Percentiles rank a stretch among this genome's conserved stretches.
Conservation (phyloP, 1,140 invertebrate species). For the Drosophila orena region DNA sequence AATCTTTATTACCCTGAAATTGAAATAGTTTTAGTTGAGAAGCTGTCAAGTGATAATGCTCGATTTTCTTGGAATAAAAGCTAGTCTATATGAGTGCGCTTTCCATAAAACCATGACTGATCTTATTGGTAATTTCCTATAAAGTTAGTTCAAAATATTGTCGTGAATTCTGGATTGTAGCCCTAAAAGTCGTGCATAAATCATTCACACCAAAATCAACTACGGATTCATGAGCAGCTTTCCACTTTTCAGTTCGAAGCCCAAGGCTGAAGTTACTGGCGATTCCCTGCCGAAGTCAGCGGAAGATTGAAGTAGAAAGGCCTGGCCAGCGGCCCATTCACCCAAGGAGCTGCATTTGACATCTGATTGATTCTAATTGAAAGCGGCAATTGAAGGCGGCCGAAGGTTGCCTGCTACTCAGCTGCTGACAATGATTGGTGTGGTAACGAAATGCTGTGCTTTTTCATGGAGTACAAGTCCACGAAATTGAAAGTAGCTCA, state of each 20-base stretch:
- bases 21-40: not conserved
- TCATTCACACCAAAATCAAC: not conserved
- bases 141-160: not conserved
- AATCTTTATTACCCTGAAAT: not conserved
- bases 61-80: not conserved
- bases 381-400: slow-evolving; percentile 30
- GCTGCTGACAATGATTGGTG: slow-evolving; percentile 1
- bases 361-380: slow-evolving; percentile 50
- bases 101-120: too few species aligned
- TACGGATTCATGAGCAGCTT: not conserved
- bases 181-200: too few species aligned
- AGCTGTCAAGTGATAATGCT: not conserved
- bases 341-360: slow-evolving; percentile 39
- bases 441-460: slow-evolving; percentile 25
- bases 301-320: slow-evolving; percentile 38
- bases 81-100: too few species aligned
- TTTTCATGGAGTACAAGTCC: slow-evolving; percentile 21
- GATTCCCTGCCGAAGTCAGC: not conserved
- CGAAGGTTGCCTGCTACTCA: slow-evolving; percentile 8
- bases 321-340: slow-evolving; percentile 23
- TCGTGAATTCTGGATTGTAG: too few species aligned
- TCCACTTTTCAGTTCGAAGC: slow-evolving; percentile 5
- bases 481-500: slow-evolving; percentile 39
- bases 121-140: not conserved
- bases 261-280: too few species aligned